phyloP scores from a whole-genome alignment of 2,113 vertebrate species.

The Elaphurus davidianus region DNA sequence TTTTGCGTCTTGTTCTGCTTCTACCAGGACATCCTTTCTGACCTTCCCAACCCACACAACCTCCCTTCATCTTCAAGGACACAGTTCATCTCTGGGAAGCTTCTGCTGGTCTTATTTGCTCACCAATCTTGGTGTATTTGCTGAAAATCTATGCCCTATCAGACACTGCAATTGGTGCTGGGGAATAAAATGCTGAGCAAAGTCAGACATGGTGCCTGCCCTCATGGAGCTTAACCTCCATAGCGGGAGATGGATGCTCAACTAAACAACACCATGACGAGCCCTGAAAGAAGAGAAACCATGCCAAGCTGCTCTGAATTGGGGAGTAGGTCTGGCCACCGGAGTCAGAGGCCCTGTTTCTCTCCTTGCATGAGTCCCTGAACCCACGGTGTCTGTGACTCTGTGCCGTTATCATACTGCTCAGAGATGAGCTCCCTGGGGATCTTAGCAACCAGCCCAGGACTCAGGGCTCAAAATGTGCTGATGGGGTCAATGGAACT shows the following conservation, averaged over 20 bases:
- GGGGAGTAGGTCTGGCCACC: rapidly evolving
- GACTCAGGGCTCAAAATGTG: background rate
- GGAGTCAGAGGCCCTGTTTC: background rate
- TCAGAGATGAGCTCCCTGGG: background rate
- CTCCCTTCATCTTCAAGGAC: background rate
- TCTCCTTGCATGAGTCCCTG: background rate
- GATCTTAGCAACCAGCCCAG: background rate
- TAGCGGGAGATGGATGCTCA: background rate
- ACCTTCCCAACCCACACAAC: too few relatives aligned
- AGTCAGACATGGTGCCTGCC: background rate
- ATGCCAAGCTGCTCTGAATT: rapidly evolving
- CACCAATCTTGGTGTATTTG: background rate
- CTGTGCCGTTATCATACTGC: rapidly evolving
- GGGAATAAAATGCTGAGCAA: background rate
- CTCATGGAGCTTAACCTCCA: background rate
- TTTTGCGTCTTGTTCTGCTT: rapidly evolving
- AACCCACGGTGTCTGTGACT: rapidly evolving
- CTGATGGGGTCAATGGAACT: background rate
- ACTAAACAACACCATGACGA: rapidly evolving
- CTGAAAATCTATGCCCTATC: background rate
- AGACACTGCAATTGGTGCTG: background rate
- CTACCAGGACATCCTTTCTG: background rate
- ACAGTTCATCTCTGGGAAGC: background rate
- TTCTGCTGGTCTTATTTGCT: background rate
- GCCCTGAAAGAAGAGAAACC: too few relatives aligned